phyloP scores from a whole-genome alignment of 1,140 invertebrate genomes.

The Heliconius hewitsoni region DNA sequence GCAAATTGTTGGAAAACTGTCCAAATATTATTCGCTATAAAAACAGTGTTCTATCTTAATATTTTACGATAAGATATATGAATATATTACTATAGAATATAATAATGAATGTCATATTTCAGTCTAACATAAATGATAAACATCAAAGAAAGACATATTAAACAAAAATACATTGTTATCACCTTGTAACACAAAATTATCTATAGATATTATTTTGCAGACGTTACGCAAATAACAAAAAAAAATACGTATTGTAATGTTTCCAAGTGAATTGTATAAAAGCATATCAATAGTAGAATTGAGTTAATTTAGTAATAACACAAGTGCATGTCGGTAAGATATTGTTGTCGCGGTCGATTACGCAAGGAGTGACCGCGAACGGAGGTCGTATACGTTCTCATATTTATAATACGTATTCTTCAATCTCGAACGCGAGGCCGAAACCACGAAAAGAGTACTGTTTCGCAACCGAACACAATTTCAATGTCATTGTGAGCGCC shows the following conservation, averaged over 20 bases:
- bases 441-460: conserved; percentile 74
- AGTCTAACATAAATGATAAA: not conserved
- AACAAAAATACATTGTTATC: not conserved
- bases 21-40: conserved; percentile 64
- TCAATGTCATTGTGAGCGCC: conserved; percentile 74
- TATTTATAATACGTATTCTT: conserved; percentile 80
- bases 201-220: not conserved
- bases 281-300: conserved; percentile 29
- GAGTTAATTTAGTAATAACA: conserved; percentile 47
- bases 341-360: conserved; percentile 72
- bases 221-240: not conserved
- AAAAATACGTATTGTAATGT: not conserved
- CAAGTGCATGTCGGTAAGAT: conserved; percentile 47
- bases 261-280: conserved; percentile 26
- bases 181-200: conserved; percentile 6
- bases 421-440: conserved; percentile 72
- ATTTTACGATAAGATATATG: no score
- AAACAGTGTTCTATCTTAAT: conserved; percentile 41
- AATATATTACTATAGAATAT: no score
- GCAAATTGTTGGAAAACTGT: conserved; percentile 71
- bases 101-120: not conserved
- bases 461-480: conserved; percentile 71
- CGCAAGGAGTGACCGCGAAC: conserved; percentile 75
- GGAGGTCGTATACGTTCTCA: conserved; percentile 75
- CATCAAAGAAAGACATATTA: not conserved